Evolutionary conservation across 2,888 invertebrate genomes (phyloP).

Genomic region (Spialia ferax): DNA sequence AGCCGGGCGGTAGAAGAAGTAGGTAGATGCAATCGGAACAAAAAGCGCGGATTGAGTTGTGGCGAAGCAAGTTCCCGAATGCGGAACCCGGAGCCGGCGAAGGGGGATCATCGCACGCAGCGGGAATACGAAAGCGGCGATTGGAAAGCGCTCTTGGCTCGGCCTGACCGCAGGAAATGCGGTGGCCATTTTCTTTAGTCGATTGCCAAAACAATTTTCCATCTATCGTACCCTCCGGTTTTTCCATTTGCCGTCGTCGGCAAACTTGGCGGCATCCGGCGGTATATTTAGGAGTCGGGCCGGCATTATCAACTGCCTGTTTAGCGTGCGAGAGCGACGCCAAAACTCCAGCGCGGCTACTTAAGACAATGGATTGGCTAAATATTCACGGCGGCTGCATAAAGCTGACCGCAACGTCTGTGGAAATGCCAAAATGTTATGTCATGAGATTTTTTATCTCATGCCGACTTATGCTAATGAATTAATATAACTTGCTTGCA

Average conservation of each 20-base stretch:
- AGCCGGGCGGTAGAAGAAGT: slow-evolving; percentile 15
- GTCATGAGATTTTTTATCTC: slow-evolving; percentile 12
- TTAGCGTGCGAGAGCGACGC: slow-evolving; percentile 51
- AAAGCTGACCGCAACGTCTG: slow-evolving; percentile 34
- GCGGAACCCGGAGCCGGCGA: slow-evolving; percentile 25
- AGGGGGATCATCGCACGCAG: slow-evolving; percentile 54
- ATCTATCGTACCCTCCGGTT: slow-evolving; percentile 71
- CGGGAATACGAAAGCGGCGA: slow-evolving; percentile 68
- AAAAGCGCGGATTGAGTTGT: slow-evolving; percentile 38
- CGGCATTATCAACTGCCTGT: slow-evolving; percentile 61
- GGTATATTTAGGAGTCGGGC: slow-evolving; percentile 63
- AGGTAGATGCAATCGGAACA: slow-evolving; percentile 33
- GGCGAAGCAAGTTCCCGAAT: slow-evolving; percentile 31
- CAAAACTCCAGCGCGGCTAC: slow-evolving; percentile 54
- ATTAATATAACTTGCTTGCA: background rate
- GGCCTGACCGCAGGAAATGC: slow-evolving; percentile 83
- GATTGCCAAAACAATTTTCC: slow-evolving; percentile 80
- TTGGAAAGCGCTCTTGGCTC: slow-evolving; percentile 79
- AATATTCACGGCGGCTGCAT: slow-evolving; percentile 37
- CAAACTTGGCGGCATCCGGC: slow-evolving; percentile 73
- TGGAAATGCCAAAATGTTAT: slow-evolving; percentile 30
- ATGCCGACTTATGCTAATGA: slow-evolving; percentile 13
- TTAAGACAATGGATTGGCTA: slow-evolving; percentile 52
- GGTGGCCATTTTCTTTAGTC: slow-evolving; percentile 74
- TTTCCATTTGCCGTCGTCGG: slow-evolving; percentile 76